Evolutionary conservation across 92 coral and sea anemone genomes (phyloP), one percentile per base, ranked within the genome.

Genomic region (Siderastrea radians): DNA sequence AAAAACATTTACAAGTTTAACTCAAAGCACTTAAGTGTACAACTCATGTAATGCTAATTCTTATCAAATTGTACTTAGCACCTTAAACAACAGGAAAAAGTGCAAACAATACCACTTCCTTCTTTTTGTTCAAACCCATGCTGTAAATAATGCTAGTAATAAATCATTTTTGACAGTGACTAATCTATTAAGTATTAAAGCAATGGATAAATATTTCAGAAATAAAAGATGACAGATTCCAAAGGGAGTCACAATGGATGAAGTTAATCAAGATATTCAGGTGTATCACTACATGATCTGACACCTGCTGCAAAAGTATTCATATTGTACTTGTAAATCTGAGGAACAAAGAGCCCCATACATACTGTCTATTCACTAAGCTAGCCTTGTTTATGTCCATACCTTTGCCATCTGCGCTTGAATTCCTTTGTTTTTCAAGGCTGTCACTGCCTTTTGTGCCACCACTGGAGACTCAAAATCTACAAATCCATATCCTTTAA

Each of bases 391-490:
- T 61, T 61, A 3, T 6, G 12, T 68, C 58, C 80, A 52, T 89
- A 97, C 99, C 96, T 97, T 97, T 45, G 99, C 99, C 99, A 97
- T 97, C 81, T 97, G 99, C 46, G 98, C 99, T 86, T 95, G 98
- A 84, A 98, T 94, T 74, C 99, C 99, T 83, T 90, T 84, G 54
- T 92, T 92, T 72, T 92, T 88, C 64, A 98, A 85, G n/a, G 98
- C 98, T 12, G 94, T 89, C 48, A 98, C 99, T 53, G 99, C 99
- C 65, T 94, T 98, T 72, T 96, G 96, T 74, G 99, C 99, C 52
- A 98, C 92, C 59, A 89, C 71, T 2, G 99, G 99, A 44, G 94
- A 94, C 79, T 98, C 99, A 79, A 98, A 98, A 88, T 98, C 99
- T 71, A 98, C 99, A 92, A 98, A 98, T 67, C 99, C 99, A 93